Conservation (phyloP, 2,113 vertebrate species). For the Gadus chalcogrammus region DNA sequence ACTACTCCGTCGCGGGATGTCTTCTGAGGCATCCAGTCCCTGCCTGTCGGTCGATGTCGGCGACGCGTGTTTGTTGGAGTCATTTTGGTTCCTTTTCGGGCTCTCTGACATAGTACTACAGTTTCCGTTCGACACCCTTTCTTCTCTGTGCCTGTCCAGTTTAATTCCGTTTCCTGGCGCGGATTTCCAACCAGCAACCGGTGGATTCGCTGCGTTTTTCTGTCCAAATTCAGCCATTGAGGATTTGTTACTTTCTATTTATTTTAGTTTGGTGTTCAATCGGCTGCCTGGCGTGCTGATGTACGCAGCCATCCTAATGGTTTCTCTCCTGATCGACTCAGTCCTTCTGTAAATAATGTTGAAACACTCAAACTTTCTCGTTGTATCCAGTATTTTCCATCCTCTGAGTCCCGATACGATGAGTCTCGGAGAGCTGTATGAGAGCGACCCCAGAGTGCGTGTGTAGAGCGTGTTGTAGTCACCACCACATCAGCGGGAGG, state of each 20-base stretch:
- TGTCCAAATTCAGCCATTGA: slow-evolving; percentile 60
- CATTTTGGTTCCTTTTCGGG: slow-evolving; percentile 35
- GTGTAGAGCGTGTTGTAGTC: background rate
- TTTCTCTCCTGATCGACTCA: background rate
- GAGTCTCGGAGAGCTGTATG: too few relatives aligned
- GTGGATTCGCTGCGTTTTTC: slow-evolving; percentile 40
- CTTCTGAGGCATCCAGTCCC: slow-evolving; percentile 57
- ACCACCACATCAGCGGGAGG: too few relatives aligned
- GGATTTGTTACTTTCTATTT: slow-evolving; percentile 9
- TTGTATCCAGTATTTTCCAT: too few relatives aligned
- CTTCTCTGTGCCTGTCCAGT: slow-evolving; percentile 63
- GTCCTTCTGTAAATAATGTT: background rate
- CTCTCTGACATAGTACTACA: slow-evolving; percentile 70
- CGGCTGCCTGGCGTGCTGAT: background rate
- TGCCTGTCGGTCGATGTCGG: slow-evolving; percentile 68
- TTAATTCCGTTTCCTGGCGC: slow-evolving; percentile 45
- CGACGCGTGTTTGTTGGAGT: slow-evolving; percentile 63
- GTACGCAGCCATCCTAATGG: background rate
- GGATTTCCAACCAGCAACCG: slow-evolving; percentile 52
- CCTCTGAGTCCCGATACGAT: too few relatives aligned
- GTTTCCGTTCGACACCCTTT: slow-evolving; percentile 83
- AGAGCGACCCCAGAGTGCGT: too few relatives aligned
- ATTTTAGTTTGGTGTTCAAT: slow-evolving; percentile 2
- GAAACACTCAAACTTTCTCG: too few relatives aligned
- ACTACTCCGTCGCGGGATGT: slow-evolving; percentile 85